Evolutionary conservation across 2,113 vertebrate species (phyloP).

Genomic region (Dryoscopus gambensis): DNA sequence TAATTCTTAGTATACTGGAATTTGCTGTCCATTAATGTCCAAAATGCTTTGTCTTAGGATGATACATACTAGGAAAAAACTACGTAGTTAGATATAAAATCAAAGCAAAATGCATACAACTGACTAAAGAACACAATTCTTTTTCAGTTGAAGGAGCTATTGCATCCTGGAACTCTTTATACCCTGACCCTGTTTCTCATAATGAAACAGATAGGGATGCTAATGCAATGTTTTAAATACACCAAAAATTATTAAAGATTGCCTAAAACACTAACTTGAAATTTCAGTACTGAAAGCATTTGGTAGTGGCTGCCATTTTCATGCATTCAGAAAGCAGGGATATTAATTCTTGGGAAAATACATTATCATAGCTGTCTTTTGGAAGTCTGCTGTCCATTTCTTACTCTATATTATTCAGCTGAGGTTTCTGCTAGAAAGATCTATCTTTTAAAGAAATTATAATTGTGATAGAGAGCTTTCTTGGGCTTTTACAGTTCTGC

Average conservation of each 20-base stretch:
- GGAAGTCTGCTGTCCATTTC: neutral
- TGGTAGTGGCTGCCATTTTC: neutral
- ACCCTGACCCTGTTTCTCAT: neutral
- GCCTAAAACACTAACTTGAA: neutral
- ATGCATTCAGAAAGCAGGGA: neutral
- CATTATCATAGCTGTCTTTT: neutral
- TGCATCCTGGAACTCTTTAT: neutral
- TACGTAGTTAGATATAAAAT: neutral
- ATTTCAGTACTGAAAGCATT: neutral
- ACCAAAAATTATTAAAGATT: neutral
- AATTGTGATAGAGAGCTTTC: neutral
- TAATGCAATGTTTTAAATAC: neutral
- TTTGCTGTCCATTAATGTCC: neutral
- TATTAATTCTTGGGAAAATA: neutral
- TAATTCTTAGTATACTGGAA: neutral
- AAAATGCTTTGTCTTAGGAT: neutral
- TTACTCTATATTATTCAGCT: fast-evolving
- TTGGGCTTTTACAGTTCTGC: neutral
- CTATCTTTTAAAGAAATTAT: neutral
- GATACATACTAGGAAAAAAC: neutral
- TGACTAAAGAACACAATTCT: neutral
- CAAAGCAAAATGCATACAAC: neutral
- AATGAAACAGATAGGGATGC: neutral
- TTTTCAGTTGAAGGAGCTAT: neutral
- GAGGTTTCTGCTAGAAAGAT: neutral